Base-by-base conservation (phyloP, 1,140 invertebrate species). In the Temnothorax nylanderi region DNA sequence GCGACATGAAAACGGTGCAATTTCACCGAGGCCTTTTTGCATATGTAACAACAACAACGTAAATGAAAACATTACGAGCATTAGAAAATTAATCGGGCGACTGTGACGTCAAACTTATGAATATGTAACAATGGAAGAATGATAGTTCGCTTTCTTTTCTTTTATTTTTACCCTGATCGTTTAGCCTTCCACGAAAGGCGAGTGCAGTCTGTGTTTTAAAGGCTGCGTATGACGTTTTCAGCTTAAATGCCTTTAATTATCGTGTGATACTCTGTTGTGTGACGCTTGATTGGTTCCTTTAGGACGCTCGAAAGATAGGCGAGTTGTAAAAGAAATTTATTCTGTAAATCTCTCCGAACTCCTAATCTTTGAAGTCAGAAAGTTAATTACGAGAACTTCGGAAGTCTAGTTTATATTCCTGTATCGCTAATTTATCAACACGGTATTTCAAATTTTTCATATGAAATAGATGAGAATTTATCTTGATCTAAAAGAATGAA, bases 161-260 rank as follows among this genome's bases (percentile, higher is more conserved):
- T 41, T 32, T 32, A 13, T 44, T 80, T 75, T 90, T 90, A 85
- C 60, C 75, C 80, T 88, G 80, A 72, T 85, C 21, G 41, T 87
- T 51, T 69, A 82, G 67, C 44, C 32, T 56, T 65, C 49, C 6
- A 49, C 16, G 47, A 64, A 58, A 84, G 49, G 71, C 84, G 11
- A 58, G 71, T 82, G 75, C 69, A 62, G 47, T 85, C 37, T 37
- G 85, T 72, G 85, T 34, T 67, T 67, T 86, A 47, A 41, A 76
- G 41, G 47, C 60, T 69, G 81, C 75, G 56, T 34, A 21, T 26
- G 51, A 84, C 13, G 34, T 81, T 72, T 6, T 54, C 32, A 16
- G 18, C 72, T 74, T 47, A 47, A 84, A 37, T 60, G 37, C 2
- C 21, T 74, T 54, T 84, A 75, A 74, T 74, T 37, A 32, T 82